Base-by-base conservation (phyloP, 2,888 invertebrate genomes). In the Platycheirus albimanus region DNA sequence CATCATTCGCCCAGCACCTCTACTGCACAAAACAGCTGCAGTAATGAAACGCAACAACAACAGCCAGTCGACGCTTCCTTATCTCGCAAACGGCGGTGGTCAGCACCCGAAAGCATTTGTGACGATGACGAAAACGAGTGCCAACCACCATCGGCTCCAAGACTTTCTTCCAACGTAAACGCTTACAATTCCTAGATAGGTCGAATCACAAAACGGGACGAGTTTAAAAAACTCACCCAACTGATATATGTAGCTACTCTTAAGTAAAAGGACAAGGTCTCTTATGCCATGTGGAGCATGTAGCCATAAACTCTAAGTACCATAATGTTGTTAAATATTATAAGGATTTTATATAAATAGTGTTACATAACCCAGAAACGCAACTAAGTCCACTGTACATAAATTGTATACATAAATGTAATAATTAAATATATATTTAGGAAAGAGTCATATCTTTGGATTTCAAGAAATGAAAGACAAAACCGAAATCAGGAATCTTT, bases 101-200 rank as follows among this genome's bases (percentile, higher is more conserved):
- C 92, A 19, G 92, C 92, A 47, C 92, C 92, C 1, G 92, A 92
- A 84, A 91, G 91, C 86, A 91, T 91, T 86, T 90, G 90, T 85
- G 91, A 91, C 58, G 86, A 86, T 20, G 87, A 87, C 63, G 66
- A 80, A 38, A 84, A 71, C 13, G 86, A 87, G 78, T 64, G 85
- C 84, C 56, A 85, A 84, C 45, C 70, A 61, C 54, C 81, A 63
- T 47, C 61, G 79, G 77, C 19, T 75, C 45, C 80, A 80, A 80
- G 67, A 85, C 71, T 72, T 72, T 70, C 54, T 72, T 67, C 54
- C 63, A 76, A 52, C 56, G 15, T 45, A 47, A 78, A 78, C 69
- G 78, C 77, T 69, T 83, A 74, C 72, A 83, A 78, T 63, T 69
- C 83, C 67, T 83, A 83, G 64, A 72, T 54, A 30, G 36, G 54